Base-by-base conservation (phyloP, 2,797 vertebrate genomes). In the Pygocentrus nattereri region DNA sequence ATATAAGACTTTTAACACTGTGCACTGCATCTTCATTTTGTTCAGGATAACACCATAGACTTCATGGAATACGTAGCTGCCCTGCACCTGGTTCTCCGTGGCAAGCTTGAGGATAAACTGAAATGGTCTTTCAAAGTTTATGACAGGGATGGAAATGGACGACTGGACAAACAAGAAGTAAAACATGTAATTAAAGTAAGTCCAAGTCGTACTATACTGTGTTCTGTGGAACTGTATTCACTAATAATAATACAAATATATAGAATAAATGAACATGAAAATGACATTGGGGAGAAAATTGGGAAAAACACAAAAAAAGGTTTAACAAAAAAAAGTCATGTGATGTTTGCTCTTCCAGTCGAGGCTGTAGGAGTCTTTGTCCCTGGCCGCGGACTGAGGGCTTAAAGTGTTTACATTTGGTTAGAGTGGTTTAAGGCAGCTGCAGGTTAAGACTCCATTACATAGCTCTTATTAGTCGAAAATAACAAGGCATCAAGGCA, bases 81-180 rank as follows among this genome's bases (percentile, higher is more conserved):
- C 0, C 88, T 95, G 41, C 91, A 94, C 75, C 31, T 93, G 76
- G 87, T 94, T 5, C 74, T 93, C 6, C 73, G 92, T 0, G 93
- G 93, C 1, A 94, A 93, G 31, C 88, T 94, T 1, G 92, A 95
- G 25, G 92, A 94, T 1, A 86, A 91, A 4, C 86, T 95, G 5
- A 94, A 88, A 44, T 95, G 93, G 94, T 94, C 94, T 1, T 94
- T 94, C 74, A 95, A 95, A 86, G 91, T 95, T 78, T 94, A 93
- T 44, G 93, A 95, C 88, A 93, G 83, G 16, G 92, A 95, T 16
- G 90, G 93, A 3, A 94, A 94, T 6, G 93, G 93, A 11, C 91
- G 85, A 59, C 23, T 94, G 85, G 92, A 94, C 87, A 72, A 88
- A 25, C 74, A 78, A 0, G 93, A 95, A 47, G 90, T 94, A 72